Percentiles rank a stretch among this genome's conserved stretches.
phyloP scores from a whole-genome alignment of 2,113 vertebrate genomes.

The Scophthalmus maximus region DNA sequence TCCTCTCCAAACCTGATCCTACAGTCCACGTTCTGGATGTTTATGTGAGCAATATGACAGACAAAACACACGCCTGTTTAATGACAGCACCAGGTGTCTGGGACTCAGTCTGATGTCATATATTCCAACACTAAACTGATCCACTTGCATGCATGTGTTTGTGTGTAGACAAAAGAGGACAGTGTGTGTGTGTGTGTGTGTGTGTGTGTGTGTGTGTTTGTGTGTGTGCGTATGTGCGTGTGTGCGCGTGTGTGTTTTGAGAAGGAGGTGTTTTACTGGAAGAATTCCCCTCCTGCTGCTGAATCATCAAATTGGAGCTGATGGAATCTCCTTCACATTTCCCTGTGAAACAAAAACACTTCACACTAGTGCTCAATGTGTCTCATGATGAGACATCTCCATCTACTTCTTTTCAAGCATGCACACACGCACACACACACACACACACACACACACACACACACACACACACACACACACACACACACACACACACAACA shows the following conservation, averaged over 20 bases:
- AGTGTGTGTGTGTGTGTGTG: constrained; percentile 30
- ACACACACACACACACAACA: background rate
- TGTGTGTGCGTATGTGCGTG: constrained; percentile 12
- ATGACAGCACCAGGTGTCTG: constrained; percentile 47
- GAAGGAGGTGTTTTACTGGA: constrained; percentile 71
- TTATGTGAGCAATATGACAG: background rate
- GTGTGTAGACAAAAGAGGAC: background rate
- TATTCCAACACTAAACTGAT: constrained; percentile 15
- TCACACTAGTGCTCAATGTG: background rate
- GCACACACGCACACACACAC: background rate
- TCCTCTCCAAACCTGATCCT: background rate
- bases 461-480: background rate
- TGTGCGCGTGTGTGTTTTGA: background rate
- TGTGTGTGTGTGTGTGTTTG: constrained; percentile 28
- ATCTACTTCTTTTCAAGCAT: background rate
- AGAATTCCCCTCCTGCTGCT: constrained; percentile 56
- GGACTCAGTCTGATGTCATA: constrained; percentile 32
- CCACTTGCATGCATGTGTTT: constrained; percentile 3
- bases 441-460: background rate
- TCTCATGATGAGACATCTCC: constrained; percentile 9
- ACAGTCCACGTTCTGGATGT: background rate
- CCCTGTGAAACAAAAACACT: constrained; percentile 25
- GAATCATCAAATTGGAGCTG: constrained; percentile 51
- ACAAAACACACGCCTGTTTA: constrained; percentile 25
- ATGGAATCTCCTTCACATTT: constrained; percentile 62